Evolutionary conservation across 2,113 vertebrate genomes (phyloP), one percentile per base, ranked within the genome.

Genomic region (Myiozetetes cayanensis): DNA sequence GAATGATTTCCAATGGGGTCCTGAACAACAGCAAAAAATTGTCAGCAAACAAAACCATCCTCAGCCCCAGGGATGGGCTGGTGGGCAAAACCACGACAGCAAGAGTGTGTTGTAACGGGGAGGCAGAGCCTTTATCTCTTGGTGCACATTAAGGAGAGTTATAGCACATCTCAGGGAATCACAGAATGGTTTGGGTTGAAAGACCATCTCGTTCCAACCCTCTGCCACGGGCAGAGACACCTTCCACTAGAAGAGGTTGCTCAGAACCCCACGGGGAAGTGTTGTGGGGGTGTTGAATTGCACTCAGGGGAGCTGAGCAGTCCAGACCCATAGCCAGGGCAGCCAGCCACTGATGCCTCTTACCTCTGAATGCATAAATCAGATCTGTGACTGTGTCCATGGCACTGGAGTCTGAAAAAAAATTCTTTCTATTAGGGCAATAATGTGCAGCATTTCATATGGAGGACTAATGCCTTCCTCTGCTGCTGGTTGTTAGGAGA

Each of bases 31-130:
- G n/a, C n/a, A n/a, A n/a, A n/a, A n/a, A n/a, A n/a, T n/a, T n/a
- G n/a, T n/a, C n/a, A n/a, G n/a, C n/a, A n/a, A n/a, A n/a, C n/a
- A n/a, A n/a, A n/a, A n/a, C n/a, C n/a, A n/a, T n/a, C n/a, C n/a
- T n/a, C n/a, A n/a, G n/a, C n/a, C n/a, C n/a, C n/a, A n/a, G n/a
- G n/a, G n/a, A n/a, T n/a, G n/a, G n/a, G n/a, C n/a, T n/a, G n/a
- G n/a, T n/a, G n/a, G n/a, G n/a, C n/a, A n/a, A n/a, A n/a, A n/a
- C n/a, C n/a, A n/a, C n/a, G n/a, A n/a, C n/a, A 78, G 12, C 28
- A 63, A 46, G n/a, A 56, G 5, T 1, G 1, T 47, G 23, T 18
- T 74, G 6, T 16, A 47, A 33, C 0, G 1, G 24, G 28, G 44
- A 58, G 46, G 12, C 12, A 46, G 35, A 0, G 0, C 22, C 50